Conservation (phyloP, 1,140 invertebrate species). For the Armadillidium nasatum region DNA sequence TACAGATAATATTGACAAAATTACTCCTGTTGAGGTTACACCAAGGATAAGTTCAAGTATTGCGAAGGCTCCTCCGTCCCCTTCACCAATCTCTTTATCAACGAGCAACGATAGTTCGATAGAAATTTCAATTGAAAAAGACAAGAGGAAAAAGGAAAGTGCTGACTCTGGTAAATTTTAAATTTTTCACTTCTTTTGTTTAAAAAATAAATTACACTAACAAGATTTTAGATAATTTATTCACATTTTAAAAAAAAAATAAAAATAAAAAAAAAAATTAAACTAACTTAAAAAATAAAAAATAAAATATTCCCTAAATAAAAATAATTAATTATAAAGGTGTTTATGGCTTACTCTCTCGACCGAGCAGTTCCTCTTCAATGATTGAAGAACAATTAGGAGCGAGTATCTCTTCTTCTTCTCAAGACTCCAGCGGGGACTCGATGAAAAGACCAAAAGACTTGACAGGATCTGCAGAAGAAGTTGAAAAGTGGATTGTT, state of each 20-base stretch:
- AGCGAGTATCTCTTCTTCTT: not conserved
- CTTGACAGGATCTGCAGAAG: not conserved
- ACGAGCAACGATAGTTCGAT: not conserved
- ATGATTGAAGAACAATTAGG: not conserved
- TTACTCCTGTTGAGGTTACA: not conserved
- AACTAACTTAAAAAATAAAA: too few species aligned
- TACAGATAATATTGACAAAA: not conserved
- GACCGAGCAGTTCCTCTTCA: not conserved
- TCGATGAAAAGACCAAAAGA: not conserved
- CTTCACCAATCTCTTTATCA: not conserved
- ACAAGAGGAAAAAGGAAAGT: not conserved
- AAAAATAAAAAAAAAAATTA: too few species aligned
- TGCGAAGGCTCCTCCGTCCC: not conserved
- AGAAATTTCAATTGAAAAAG: not conserved
- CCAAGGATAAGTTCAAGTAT: not conserved
- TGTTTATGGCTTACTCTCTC: not conserved
- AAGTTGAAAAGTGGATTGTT: not conserved
- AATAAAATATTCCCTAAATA: too few species aligned
- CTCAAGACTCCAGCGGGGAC: not conserved
- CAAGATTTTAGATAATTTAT: too few species aligned
- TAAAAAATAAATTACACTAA: too few species aligned
- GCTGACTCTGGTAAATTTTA: not conserved
- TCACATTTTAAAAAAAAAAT: too few species aligned
- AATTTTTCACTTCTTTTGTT: too few species aligned
- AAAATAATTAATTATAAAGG: not conserved